phyloP scores from a whole-genome alignment of 2,888 invertebrate genomes.

The Eristalis pertinax region DNA sequence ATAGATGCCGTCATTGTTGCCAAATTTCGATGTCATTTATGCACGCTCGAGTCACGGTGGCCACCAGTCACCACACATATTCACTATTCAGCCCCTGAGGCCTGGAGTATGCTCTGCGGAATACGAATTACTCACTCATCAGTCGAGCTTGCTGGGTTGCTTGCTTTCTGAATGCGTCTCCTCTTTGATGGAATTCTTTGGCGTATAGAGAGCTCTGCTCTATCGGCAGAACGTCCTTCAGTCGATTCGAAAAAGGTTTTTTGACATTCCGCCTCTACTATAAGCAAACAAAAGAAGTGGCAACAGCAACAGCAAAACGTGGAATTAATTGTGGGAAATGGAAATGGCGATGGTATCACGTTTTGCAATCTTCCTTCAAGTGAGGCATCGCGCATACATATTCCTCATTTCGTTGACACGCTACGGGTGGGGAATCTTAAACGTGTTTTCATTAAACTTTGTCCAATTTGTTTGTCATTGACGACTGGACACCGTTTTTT shows the following conservation, averaged over 20 bases:
- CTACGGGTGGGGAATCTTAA: neutral
- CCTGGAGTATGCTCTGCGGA: constrained; percentile 21
- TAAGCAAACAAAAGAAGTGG: constrained; percentile 19
- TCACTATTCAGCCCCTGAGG: neutral
- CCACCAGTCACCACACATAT: neutral
- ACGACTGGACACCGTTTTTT: too few species aligned
- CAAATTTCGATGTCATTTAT: constrained; percentile 52
- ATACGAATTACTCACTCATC: constrained; percentile 51
- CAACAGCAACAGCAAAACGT: constrained; percentile 32
- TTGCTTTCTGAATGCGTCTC: constrained; percentile 12
- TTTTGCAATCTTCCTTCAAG: constrained; percentile 35
- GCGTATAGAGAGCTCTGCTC: constrained; percentile 24
- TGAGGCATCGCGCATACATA: constrained; percentile 2
- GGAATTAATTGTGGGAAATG: constrained; percentile 44
- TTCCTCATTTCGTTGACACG: constrained; percentile 1
- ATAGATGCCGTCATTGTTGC: constrained; percentile 60
- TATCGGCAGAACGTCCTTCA: constrained; percentile 58
- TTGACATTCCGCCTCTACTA: constrained; percentile 34
- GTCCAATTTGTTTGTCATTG: neutral
- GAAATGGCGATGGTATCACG: constrained; percentile 39
- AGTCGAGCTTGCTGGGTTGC: neutral
- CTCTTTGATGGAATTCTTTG: constrained; percentile 33
- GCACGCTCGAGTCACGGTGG: neutral
- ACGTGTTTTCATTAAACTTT: neutral
- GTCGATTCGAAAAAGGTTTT: constrained; percentile 39